These are phyloP conservation scores for Todiramphus saurophagus DNA, from an alignment of 2,113 vertebrate genomes.

Conservation along the genomic window DNA sequence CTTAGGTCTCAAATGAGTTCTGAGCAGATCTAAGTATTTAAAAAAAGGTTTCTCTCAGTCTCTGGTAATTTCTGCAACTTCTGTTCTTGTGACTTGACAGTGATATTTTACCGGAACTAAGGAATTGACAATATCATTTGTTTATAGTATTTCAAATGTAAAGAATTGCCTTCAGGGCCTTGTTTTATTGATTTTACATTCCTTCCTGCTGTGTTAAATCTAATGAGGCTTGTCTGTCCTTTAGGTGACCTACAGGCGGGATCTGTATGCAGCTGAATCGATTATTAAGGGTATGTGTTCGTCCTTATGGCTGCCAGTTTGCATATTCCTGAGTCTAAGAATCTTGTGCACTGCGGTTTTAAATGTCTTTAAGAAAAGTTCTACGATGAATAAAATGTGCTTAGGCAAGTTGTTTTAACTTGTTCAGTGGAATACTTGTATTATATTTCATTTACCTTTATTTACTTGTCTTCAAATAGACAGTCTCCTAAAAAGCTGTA, in stretches of 20 bases:
- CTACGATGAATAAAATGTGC: neutral
- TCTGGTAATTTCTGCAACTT: neutral
- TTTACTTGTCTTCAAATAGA: neutral
- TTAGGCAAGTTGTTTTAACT: neutral
- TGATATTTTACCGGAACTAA: slow-evolving; percentile 50
- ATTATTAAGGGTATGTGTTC: slow-evolving; percentile 91
- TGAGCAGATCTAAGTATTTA: neutral
- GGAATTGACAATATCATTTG: slow-evolving; percentile 52
- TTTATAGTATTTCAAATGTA: slow-evolving; percentile 50
- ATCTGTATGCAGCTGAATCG: slow-evolving; percentile 92
- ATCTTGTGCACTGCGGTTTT: slow-evolving; percentile 15
- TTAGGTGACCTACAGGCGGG: slow-evolving; percentile 94
- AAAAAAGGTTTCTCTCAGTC: neutral
- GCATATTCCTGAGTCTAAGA: slow-evolving; percentile 23
- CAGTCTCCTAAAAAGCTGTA: neutral
- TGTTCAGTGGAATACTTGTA: neutral
- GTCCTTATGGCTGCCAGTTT: slow-evolving; percentile 53
- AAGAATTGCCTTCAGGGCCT: slow-evolving; percentile 56
- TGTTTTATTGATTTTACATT: slow-evolving; percentile 72
- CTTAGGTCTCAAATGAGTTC: neutral
- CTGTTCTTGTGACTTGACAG: slow-evolving; percentile 2
- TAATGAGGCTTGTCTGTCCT: slow-evolving; percentile 76
- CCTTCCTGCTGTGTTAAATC: slow-evolving; percentile 67
- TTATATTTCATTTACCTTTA: slow-evolving; percentile 18
- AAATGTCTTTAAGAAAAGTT: slow-evolving; percentile 56